Conservation (phyloP, 2,888 invertebrate species). For the Synergus gifuensis region DNA sequence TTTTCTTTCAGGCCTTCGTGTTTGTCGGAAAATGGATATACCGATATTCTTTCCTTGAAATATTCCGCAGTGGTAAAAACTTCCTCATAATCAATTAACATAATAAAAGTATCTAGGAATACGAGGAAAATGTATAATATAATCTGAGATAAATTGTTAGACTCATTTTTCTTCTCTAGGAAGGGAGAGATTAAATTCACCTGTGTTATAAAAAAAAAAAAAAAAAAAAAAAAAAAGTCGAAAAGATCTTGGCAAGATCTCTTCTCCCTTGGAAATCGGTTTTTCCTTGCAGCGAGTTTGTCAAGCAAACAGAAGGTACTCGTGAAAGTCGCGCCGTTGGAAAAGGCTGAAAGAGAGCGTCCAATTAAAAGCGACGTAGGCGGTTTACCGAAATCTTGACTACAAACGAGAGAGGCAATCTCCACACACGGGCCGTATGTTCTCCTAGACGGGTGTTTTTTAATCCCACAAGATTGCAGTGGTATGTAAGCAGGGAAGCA, state of each 20-base stretch:
- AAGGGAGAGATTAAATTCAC: background rate
- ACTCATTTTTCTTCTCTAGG: background rate
- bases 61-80: background rate
- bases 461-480: slow-evolving; percentile 55
- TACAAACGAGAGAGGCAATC: slow-evolving; percentile 57
- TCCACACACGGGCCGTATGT: slow-evolving; percentile 44
- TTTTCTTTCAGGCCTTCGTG: slow-evolving; percentile 57
- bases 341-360: slow-evolving; percentile 42
- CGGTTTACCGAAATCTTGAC: slow-evolving; percentile 55
- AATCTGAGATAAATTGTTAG: background rate
- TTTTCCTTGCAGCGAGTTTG: slow-evolving; percentile 44
- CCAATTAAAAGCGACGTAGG: slow-evolving; percentile 54
- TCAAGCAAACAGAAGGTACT: slow-evolving; percentile 36
- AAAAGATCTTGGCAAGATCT: slow-evolving; percentile 7
- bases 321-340: slow-evolving; percentile 3
- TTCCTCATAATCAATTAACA: slow-evolving; percentile 46
- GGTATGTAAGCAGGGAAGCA: slow-evolving; percentile 46
- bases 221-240: background rate
- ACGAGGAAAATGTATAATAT: background rate
- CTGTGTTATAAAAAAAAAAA: slow-evolving; percentile 24
- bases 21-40: slow-evolving; percentile 43
- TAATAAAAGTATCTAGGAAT: background rate
- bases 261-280: slow-evolving; percentile 24
- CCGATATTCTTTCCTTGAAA: slow-evolving; percentile 16
- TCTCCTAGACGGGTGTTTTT: slow-evolving; percentile 48